Evolutionary conservation across 2,797 vertebrate species (phyloP).

Genomic region (Crocidura indochinensis): DNA sequence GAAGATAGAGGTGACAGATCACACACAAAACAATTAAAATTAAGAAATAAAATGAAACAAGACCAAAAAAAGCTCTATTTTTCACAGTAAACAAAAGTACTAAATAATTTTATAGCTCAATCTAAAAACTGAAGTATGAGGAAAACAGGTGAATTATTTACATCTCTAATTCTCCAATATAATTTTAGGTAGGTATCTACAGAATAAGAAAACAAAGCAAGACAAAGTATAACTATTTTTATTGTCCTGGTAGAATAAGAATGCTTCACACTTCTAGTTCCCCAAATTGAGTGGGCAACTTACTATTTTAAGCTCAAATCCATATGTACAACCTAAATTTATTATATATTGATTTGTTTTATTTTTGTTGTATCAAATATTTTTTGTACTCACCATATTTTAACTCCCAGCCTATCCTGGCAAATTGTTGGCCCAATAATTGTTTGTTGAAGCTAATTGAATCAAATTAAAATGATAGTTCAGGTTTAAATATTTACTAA

Average conservation of each 20-base stretch:
- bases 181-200: neutral
- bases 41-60: conserved; percentile 47
- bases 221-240: neutral
- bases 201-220: conserved; percentile 16
- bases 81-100: neutral
- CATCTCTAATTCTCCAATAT: conserved; percentile 34
- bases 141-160: conserved; percentile 41
- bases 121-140: conserved; percentile 51
- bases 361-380: conserved; percentile 57
- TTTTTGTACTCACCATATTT: conserved; percentile 56
- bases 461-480: conserved; percentile 84
- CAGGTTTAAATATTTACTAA: conserved; percentile 83
- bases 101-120: conserved; percentile 17
- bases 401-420: conserved; percentile 61
- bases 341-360: conserved; percentile 51
- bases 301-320: conserved; percentile 29
- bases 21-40: conserved; percentile 37
- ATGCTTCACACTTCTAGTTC: conserved; percentile 29
- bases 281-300: neutral
- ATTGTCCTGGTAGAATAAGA: neutral
- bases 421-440: conserved; percentile 77
- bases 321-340: conserved; percentile 38
- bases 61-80: conserved; percentile 39
- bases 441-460: conserved; percentile 84
- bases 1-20: conserved; percentile 65